A percentile compares a stretch with the other conserved stretches of the same genome.
Conservation (phyloP, 2,888 invertebrate genomes). For the Oegoconia quadripuncta region DNA sequence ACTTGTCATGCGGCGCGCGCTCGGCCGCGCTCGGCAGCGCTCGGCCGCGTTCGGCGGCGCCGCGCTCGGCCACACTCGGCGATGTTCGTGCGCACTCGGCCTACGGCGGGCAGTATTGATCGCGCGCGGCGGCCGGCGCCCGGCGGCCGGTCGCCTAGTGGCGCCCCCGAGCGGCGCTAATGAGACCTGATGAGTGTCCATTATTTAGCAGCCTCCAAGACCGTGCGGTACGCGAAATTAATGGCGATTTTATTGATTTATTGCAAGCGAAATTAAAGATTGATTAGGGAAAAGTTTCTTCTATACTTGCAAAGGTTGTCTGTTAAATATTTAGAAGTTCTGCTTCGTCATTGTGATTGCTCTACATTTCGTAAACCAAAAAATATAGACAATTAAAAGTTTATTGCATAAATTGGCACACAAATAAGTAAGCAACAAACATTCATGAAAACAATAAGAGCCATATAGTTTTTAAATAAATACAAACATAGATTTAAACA, state of each 20-base stretch:
- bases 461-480: too few species aligned
- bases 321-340: too few species aligned
- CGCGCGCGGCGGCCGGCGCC: constrained; percentile 60
- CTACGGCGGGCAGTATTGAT: constrained; percentile 51
- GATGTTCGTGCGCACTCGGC: constrained; percentile 35
- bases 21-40: constrained; percentile 21
- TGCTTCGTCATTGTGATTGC: too few species aligned
- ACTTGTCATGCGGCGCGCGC: constrained; percentile 62
- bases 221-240: constrained; percentile 65
- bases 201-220: constrained; percentile 72
- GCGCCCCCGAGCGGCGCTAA: constrained; percentile 66
- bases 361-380: too few species aligned
- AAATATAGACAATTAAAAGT: too few species aligned
- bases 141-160: constrained; percentile 63
- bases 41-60: constrained; percentile 30
- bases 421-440: too few species aligned
- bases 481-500: too few species aligned
- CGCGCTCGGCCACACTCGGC: constrained; percentile 34
- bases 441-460: too few species aligned
- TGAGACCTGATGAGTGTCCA: constrained; percentile 72
- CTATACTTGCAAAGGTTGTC: constrained; percentile 28
- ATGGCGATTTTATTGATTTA: constrained; percentile 75
- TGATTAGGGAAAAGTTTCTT: constrained; percentile 51
- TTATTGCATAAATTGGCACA: too few species aligned
- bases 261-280: constrained; percentile 66